Evolutionary conservation across 2,113 vertebrate species (phyloP).

Genomic region (Lasiurus borealis): DNA sequence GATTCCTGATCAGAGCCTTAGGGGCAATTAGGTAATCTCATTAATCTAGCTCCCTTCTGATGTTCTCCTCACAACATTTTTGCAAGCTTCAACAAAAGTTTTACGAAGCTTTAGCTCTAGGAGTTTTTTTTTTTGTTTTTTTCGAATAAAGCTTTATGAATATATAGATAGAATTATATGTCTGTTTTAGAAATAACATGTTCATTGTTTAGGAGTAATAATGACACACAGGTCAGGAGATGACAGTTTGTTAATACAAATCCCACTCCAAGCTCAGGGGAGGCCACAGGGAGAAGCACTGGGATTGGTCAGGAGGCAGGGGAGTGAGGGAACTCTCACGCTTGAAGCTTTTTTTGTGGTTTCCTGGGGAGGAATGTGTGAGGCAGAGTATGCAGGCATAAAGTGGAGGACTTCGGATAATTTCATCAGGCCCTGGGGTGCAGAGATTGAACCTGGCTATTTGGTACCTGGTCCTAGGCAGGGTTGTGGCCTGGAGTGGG

Average conservation of each 20-base stretch:
- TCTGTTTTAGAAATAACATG: not conserved
- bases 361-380: accelerated
- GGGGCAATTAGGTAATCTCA: not conserved
- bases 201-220: not conserved
- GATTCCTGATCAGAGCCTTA: not conserved
- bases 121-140: no score
- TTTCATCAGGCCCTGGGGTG: accelerated
- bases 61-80: not conserved
- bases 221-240: not conserved
- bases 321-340: no score
- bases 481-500: not conserved
- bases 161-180: not conserved
- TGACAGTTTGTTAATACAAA: accelerated
- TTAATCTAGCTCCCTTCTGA: accelerated
- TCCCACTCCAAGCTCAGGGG: accelerated
- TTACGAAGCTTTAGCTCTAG: not conserved
- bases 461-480: not conserved
- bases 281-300: accelerated
- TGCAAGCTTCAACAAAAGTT: not conserved
- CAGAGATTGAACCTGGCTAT: not conserved
- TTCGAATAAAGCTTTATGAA: no score
- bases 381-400: accelerated
- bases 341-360: not conserved
- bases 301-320: not conserved
- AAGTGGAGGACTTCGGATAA: not conserved